Conservation (phyloP, 2,888 invertebrate species). For the Brachyptera putata region DNA sequence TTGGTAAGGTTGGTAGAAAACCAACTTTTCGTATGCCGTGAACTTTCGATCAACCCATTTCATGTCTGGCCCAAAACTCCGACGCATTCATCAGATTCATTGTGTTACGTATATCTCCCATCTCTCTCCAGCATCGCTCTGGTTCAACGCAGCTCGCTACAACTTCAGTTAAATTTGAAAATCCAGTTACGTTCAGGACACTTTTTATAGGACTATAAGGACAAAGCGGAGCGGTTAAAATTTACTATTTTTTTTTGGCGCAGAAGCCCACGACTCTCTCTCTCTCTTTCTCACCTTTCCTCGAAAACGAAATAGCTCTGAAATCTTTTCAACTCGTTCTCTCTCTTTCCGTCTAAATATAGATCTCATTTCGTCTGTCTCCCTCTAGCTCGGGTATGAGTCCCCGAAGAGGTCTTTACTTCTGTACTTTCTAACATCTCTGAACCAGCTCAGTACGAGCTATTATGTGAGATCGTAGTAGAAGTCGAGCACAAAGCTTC, state of each 20-base stretch:
- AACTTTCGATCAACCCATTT: not conserved
- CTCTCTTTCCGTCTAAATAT: slow-evolving; percentile 14
- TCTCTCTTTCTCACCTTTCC: too few relatives aligned
- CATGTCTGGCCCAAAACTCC: not conserved
- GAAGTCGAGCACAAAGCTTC: slow-evolving; percentile 10
- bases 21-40: not conserved
- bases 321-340: slow-evolving; percentile 12
- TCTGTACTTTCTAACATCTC: not conserved
- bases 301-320: slow-evolving; percentile 7
- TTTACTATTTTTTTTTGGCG: slow-evolving; percentile 4
- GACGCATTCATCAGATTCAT: not conserved
- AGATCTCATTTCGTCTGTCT: not conserved
- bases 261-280: slow-evolving; percentile 8
- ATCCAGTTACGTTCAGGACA: not conserved
- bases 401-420: slow-evolving; percentile 18
- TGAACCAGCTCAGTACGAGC: not conserved
- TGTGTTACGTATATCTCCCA: not conserved
- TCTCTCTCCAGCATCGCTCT: not conserved
- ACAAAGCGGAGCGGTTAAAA: slow-evolving; percentile 5
- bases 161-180: slow-evolving; percentile 5
- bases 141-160: not conserved
- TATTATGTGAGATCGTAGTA: slow-evolving; percentile 12
- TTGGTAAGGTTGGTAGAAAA: not conserved
- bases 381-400: not conserved
- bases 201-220: slow-evolving; percentile 1